A percentile compares a stretch with the other conserved stretches of the same genome.
These are phyloP conservation scores for Philypnodon macrostomus DNA, from an alignment of 2,797 vertebrate genomes.

Conservation along the genomic window DNA sequence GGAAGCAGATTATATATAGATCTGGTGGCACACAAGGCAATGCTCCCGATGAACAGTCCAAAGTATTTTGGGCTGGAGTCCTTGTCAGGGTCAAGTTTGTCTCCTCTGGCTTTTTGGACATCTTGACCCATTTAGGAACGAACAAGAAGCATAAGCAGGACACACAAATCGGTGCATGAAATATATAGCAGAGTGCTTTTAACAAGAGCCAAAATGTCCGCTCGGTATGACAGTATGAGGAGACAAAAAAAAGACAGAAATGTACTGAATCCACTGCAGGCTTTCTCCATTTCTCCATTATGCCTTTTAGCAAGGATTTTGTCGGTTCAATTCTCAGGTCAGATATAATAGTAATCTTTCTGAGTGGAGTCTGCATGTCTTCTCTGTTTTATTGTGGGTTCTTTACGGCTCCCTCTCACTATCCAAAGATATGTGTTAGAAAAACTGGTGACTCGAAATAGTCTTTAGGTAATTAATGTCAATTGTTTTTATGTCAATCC, in stretches of 20 bases:
- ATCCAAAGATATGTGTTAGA: no score
- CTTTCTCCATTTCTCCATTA: slow-evolving; percentile 8
- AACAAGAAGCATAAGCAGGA: no score
- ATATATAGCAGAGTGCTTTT: slow-evolving; percentile 9
- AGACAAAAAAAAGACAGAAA: slow-evolving; percentile 9
- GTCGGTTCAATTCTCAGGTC: no score
- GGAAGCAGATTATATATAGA: slow-evolving; percentile 15
- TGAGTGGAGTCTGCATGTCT: no score
- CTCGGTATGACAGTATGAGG: slow-evolving; percentile 27
- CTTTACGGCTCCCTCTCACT: no score
- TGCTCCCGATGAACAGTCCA: slow-evolving; percentile 20
- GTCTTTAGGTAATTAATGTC: no score
- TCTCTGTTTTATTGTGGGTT: no score
- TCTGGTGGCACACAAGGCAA: slow-evolving; percentile 12
- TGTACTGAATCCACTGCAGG: slow-evolving; percentile 15
- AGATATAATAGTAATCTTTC: no score
- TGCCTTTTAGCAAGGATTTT: no score
- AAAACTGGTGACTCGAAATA: no score
- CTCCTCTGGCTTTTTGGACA: slow-evolving; percentile 53
- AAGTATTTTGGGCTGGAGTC: slow-evolving; percentile 57
- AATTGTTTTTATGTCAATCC: no score
- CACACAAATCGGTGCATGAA: slow-evolving; percentile 15
- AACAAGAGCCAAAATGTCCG: slow-evolving; percentile 2
- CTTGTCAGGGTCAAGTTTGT: slow-evolving; percentile 46
- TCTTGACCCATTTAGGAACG: slow-evolving; percentile 60